These are phyloP conservation scores for Eulemur rubriventer DNA, from an alignment of 2,797 vertebrate genomes.

Conservation along the genomic window DNA sequence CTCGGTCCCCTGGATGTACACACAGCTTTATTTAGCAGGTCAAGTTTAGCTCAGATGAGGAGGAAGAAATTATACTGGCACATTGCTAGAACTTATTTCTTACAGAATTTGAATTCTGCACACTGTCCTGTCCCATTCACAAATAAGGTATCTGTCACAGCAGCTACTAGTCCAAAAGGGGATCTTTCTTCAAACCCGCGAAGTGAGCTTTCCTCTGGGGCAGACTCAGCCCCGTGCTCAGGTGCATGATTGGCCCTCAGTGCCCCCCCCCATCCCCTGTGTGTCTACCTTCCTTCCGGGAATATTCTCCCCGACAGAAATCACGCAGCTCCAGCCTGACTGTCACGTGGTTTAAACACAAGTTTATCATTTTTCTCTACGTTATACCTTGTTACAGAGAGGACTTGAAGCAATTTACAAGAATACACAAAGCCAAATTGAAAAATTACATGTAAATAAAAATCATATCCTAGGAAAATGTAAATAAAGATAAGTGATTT, in stretches of 20 bases:
- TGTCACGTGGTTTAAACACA: neutral
- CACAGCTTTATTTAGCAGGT: neutral
- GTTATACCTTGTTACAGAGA: neutral
- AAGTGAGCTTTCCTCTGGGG: neutral
- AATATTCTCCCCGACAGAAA: neutral
- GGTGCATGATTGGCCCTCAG: neutral
- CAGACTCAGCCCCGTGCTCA: neutral
- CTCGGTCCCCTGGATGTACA: neutral
- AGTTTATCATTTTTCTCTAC: neutral
- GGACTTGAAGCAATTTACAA: slow-evolving; percentile 1
- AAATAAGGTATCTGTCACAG: neutral
- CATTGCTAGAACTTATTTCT: neutral
- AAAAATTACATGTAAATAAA: neutral
- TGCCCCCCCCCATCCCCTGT: rapidly evolving
- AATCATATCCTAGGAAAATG: neutral
- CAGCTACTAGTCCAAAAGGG: neutral
- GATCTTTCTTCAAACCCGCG: neutral
- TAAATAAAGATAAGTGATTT: neutral
- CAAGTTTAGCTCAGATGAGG: neutral
- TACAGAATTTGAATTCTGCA: neutral
- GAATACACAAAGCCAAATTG: neutral
- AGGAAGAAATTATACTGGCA: neutral
- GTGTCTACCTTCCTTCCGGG: neutral
- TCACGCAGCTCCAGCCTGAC: neutral
- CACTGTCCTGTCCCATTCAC: neutral